These are phyloP conservation scores for Desmophyllum pertusum DNA, from an alignment of 92 coral and sea anemone species.

Conservation along the genomic window DNA sequence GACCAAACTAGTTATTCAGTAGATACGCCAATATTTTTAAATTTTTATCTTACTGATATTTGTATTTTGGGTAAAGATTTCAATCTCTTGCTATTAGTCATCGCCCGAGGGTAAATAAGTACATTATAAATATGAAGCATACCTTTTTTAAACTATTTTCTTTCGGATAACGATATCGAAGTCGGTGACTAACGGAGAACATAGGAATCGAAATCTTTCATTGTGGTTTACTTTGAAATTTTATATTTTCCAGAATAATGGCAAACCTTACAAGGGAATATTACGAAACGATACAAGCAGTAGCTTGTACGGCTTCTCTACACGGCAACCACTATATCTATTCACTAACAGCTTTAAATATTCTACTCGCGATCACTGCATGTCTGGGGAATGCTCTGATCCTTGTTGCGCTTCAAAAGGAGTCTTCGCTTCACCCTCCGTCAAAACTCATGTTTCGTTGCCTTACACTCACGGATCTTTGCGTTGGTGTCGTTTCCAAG, in stretches of 20 bases:
- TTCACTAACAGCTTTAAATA: slow-evolving; percentile 7
- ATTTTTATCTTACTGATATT: too few species aligned
- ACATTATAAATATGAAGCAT: background rate
- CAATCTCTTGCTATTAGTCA: background rate
- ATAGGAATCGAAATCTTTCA: too few species aligned
- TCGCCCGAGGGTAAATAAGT: background rate
- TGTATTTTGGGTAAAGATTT: too few species aligned
- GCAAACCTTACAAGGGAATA: background rate
- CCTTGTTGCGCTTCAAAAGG: slow-evolving; percentile 5
- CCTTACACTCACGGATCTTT: slow-evolving; percentile 11
- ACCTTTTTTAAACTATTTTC: background rate
- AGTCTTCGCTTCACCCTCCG: background rate
- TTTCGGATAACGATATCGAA: background rate
- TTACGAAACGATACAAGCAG: background rate
- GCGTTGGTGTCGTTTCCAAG: background rate
- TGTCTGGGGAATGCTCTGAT: background rate
- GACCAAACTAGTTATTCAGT: background rate
- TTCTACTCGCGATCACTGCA: slow-evolving; percentile 3
- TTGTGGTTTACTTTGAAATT: background rate
- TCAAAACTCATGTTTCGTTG: slow-evolving; percentile 17
- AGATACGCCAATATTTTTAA: too few species aligned
- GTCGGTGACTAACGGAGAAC: background rate
- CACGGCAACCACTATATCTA: background rate
- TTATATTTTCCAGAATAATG: background rate
- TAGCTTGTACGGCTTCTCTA: background rate